A percentile compares a stretch with the other conserved stretches of the same genome.
Conservation (phyloP, 2,113 vertebrate species). For the Proteles cristata region DNA sequence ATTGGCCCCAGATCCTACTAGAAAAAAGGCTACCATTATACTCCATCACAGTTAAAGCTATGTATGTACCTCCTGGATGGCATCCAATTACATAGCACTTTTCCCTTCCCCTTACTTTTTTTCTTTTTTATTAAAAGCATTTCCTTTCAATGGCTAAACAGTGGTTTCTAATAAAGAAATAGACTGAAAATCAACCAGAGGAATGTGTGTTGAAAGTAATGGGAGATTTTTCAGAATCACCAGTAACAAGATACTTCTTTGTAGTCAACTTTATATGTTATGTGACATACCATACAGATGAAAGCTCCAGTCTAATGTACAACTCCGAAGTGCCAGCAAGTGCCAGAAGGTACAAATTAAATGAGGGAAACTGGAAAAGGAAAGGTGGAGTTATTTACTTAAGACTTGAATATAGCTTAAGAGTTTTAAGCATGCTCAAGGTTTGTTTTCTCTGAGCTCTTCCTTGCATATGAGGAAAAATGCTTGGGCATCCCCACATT, state of each 20-base stretch:
- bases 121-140: slow-evolving; percentile 72
- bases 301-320: slow-evolving; percentile 45
- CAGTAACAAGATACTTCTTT: slow-evolving; percentile 56
- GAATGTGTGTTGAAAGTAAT: slow-evolving; percentile 57
- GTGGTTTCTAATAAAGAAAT: slow-evolving; percentile 80
- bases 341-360: slow-evolving; percentile 68
- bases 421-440: slow-evolving; percentile 45
- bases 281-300: slow-evolving; percentile 32
- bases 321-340: slow-evolving; percentile 51
- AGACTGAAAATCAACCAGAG: slow-evolving; percentile 59
- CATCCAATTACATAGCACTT: slow-evolving; percentile 81
- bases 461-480: neutral
- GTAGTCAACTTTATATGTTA: slow-evolving; percentile 59
- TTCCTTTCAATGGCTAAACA: slow-evolving; percentile 82
- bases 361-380: slow-evolving; percentile 56
- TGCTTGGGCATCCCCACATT: neutral
- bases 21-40: slow-evolving; percentile 86
- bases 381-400: slow-evolving; percentile 69
- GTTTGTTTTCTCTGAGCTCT: slow-evolving; percentile 46
- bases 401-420: slow-evolving; percentile 37
- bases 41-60: slow-evolving; percentile 84
- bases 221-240: slow-evolving; percentile 62
- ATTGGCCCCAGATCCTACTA: slow-evolving; percentile 78
- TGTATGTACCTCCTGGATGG: slow-evolving; percentile 85
- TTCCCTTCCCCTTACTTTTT: slow-evolving; percentile 54